Base-by-base conservation (phyloP, 1,140 invertebrate species). In the Spodoptera litura region DNA sequence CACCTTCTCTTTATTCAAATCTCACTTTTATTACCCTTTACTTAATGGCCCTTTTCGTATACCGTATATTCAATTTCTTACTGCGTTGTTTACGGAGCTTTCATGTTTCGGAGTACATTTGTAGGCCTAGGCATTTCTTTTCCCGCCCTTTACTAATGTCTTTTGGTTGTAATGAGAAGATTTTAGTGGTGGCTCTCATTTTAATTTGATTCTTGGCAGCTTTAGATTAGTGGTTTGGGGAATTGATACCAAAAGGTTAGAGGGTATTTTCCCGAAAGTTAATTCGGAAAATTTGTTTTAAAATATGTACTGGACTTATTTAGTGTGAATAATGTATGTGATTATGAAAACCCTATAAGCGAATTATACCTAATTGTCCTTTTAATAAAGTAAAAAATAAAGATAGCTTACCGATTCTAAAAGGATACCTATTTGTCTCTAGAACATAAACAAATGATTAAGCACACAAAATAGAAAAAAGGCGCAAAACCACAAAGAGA, bases 61-160 rank as follows among this genome's bases (percentile, higher is more conserved):
- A 27, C 31, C 64, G 4, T 3, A 8, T 3, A 11, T 51, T 31
- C 4, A n/a, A 56, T 35, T 59, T 70, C 75, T 86, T 76, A 25
- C 53, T 64, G 1, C 73, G 53, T 82, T 85, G 1, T 77, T 73
- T 58, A 73, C 68, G 53, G 20, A 15, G 15, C 59, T 55, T 52
- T 35, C 53, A 81, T 86, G 87, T 91, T 86, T 88, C 78, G 78
- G 84, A 82, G 86, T 89, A 91, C 82, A 88, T 88, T 91, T 88
- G 85, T 85, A 86, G 88, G 88, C 87, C 81, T 84, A 87, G 85
- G 87, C 84, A 84, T 91, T 91, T 93, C 88, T 92, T 88, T 85
- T 85, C 77, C 78, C 85, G 85, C 81, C 81, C 85, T 84, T 64
- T 83, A 88, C 86, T 88, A 88, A 90, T 90, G 90, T 88, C 85